Evolutionary conservation across 2,888 invertebrate genomes (phyloP).

Genomic region (Leucophenga montana): DNA sequence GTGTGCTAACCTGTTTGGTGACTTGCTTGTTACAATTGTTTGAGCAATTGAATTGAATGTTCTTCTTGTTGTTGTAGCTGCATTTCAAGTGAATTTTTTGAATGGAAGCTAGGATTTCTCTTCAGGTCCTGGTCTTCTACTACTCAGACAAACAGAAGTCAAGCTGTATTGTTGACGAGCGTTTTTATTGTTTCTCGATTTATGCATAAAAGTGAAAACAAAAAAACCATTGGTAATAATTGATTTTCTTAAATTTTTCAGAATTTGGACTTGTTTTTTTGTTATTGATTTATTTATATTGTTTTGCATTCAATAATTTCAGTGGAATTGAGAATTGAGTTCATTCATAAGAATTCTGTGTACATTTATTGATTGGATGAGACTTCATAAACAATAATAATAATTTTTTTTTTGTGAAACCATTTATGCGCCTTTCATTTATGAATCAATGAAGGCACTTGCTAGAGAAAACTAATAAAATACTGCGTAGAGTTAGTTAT

Average conservation of each 20-base stretch:
- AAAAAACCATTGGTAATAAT: background rate
- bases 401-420: no score
- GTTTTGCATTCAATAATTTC: background rate
- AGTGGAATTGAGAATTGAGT: background rate
- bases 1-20: conserved; percentile 20
- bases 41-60: background rate
- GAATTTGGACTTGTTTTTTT: no score
- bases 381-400: no score
- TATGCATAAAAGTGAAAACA: background rate
- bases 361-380: background rate
- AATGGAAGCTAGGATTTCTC: conserved; percentile 23
- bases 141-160: conserved; percentile 46
- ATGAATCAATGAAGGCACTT: no score
- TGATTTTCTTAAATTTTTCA: conserved; percentile 11
- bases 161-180: conserved; percentile 41
- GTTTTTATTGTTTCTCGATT: conserved; percentile 43
- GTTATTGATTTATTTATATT: background rate
- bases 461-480: no score
- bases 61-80: conserved; percentile 20
- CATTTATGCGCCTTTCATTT: no score
- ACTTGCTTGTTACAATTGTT: conserved; percentile 15
- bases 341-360: conserved; percentile 9
- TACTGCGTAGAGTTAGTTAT: no score
- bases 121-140: conserved; percentile 28
- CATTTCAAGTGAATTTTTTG: conserved; percentile 49